phyloP scores from a whole-genome alignment of 2,797 vertebrate species.

The Pangasius mekongensis region DNA sequence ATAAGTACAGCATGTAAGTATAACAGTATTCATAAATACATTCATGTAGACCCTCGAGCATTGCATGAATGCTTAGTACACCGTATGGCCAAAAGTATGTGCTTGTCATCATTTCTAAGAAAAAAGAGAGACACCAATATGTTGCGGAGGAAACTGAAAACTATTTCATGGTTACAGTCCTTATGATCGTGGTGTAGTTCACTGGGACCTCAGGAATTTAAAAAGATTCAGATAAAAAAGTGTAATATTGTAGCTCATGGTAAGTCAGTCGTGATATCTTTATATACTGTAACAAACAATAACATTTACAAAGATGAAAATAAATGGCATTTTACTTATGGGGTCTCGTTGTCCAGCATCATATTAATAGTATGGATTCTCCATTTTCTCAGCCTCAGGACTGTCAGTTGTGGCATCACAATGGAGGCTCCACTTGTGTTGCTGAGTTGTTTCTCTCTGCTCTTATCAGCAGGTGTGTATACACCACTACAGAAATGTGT shows the following conservation, averaged over 20 bases:
- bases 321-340: not conserved
- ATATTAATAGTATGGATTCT: slow-evolving; percentile 16
- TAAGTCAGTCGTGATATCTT: not conserved
- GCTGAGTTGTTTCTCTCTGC: slow-evolving; percentile 65
- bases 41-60: no score
- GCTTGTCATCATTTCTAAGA: not conserved
- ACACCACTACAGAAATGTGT: not conserved
- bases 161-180: not conserved
- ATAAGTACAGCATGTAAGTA: no score
- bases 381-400: slow-evolving; percentile 34
- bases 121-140: not conserved
- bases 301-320: not conserved
- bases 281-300: not conserved
- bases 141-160: not conserved
- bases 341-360: not conserved
- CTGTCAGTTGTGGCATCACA: slow-evolving; percentile 27
- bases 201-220: no score
- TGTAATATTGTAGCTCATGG: not conserved
- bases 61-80: no score
- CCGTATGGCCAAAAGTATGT: no score
- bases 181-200: no score
- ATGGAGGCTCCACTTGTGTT: slow-evolving; percentile 67
- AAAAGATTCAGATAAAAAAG: not conserved
- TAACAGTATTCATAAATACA: no score
- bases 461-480: slow-evolving; percentile 68